phyloP scores from a whole-genome alignment of 1,140 invertebrate genomes.

The Phymorhynchus buccinoides region DNA sequence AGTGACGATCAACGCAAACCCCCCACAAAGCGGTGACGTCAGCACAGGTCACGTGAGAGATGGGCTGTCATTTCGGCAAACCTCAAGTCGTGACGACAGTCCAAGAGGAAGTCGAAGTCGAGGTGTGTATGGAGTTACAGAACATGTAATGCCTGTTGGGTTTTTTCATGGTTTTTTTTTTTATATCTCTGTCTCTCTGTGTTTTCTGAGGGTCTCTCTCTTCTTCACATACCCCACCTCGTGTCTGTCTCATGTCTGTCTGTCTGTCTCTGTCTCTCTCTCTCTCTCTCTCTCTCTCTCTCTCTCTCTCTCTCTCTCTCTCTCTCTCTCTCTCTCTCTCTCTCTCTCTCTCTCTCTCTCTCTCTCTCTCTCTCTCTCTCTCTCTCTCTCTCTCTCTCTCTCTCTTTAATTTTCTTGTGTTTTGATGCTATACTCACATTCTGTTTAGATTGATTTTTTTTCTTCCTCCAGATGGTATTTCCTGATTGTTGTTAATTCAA shows the following conservation, averaged over 20 bases:
- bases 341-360: too few species aligned
- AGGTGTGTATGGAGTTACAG: constrained; percentile 48
- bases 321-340: too few species aligned
- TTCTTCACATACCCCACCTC: neutral
- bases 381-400: too few species aligned
- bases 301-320: too few species aligned
- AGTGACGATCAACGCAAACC: neutral
- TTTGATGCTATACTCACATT: too few species aligned
- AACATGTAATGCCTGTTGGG: constrained; percentile 13
- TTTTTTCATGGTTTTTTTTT: neutral
- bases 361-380: too few species aligned
- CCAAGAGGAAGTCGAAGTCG: constrained; percentile 40
- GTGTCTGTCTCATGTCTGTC: neutral
- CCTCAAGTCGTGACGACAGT: constrained; percentile 43
- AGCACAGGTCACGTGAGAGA: constrained; percentile 11
- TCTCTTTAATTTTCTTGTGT: too few species aligned
- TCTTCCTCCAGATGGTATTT: too few species aligned
- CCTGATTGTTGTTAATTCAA: too few species aligned
- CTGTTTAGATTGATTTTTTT: too few species aligned
- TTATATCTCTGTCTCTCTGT: neutral
- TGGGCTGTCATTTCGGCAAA: constrained; percentile 61
- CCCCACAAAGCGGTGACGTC: neutral
- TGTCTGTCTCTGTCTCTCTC: neutral
- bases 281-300: too few species aligned
- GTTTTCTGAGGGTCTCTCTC: too few species aligned